These are phyloP conservation scores for Aethina tumida DNA, from an alignment of 1,140 invertebrate genomes.

Conservation along the genomic window DNA sequence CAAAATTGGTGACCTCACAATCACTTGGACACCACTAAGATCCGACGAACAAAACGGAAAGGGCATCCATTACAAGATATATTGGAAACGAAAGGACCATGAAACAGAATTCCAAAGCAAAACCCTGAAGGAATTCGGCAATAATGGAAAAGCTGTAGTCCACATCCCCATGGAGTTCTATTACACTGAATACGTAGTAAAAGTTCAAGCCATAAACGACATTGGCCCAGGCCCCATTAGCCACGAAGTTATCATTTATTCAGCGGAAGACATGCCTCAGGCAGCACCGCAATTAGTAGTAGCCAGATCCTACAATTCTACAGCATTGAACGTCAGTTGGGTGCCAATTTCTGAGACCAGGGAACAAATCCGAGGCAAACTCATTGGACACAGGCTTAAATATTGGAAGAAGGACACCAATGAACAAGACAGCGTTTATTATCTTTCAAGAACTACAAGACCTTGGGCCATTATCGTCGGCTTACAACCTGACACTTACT, in stretches of 20 bases:
- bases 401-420: conserved; percentile 74
- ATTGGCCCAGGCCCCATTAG: conserved; percentile 77
- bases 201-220: conserved; percentile 75
- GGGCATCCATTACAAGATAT: conserved; percentile 84
- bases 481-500: conserved; percentile 85
- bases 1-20: conserved; percentile 88
- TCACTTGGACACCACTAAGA: conserved; percentile 77
- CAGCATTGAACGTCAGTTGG: conserved; percentile 88
- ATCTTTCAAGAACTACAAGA: conserved; percentile 68
- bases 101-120: conserved; percentile 61
- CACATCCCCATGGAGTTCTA: conserved; percentile 63
- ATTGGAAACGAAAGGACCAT: conserved; percentile 64
- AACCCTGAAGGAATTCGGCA: conserved; percentile 60
- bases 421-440: conserved; percentile 76
- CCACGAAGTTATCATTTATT: conserved; percentile 65
- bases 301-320: conserved; percentile 76
- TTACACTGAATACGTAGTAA: conserved; percentile 84
- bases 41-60: conserved; percentile 76
- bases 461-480: conserved; percentile 88
- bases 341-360: conserved; percentile 73
- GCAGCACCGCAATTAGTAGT: conserved; percentile 74
- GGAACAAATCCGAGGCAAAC: conserved; percentile 75
- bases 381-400: conserved; percentile 88
- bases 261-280: conserved; percentile 92
- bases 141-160: conserved; percentile 67